Evolutionary conservation across 2,888 invertebrate species (phyloP).

Genomic region (Cerceris rybyensis): DNA sequence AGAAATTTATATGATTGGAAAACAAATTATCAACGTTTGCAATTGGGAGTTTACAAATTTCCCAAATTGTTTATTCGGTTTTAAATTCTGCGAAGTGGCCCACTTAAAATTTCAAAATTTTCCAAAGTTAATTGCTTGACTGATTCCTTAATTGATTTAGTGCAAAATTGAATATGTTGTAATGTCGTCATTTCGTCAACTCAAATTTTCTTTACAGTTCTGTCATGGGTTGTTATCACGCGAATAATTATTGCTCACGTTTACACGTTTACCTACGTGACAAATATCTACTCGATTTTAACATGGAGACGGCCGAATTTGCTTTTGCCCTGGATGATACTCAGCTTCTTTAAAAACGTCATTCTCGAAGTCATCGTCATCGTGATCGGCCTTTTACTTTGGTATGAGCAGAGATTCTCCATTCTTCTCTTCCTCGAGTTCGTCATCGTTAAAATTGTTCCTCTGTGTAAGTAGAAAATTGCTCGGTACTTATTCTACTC

Average conservation of each 20-base stretch:
- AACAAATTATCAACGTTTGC: too few species aligned
- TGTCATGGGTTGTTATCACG: constrained; percentile 70
- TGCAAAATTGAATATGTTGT: neutral
- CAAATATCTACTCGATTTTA: constrained; percentile 75
- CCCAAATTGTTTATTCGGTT: too few species aligned
- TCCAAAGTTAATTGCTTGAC: too few species aligned
- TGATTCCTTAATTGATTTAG: too few species aligned
- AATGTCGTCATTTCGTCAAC: neutral
- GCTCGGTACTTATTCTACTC: neutral
- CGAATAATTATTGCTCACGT: constrained; percentile 70
- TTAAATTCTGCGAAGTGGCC: too few species aligned
- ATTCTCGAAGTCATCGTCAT: constrained; percentile 70
- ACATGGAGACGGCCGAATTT: constrained; percentile 71
- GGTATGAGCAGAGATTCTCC: constrained; percentile 62
- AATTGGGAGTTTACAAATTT: too few species aligned
- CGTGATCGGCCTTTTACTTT: constrained; percentile 62
- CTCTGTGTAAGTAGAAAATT: constrained; percentile 61
- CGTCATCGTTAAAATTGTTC: constrained; percentile 65
- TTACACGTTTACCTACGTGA: constrained; percentile 66
- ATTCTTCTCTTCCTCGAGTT: constrained; percentile 65
- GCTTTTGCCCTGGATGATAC: constrained; percentile 75
- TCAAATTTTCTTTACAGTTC: constrained; percentile 55
- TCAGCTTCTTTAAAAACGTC: constrained; percentile 73
- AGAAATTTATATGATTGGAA: too few species aligned
- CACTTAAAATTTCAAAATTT: too few species aligned